Conservation (phyloP, 2,888 invertebrate genomes). For the Eupithecia tripunctaria region DNA sequence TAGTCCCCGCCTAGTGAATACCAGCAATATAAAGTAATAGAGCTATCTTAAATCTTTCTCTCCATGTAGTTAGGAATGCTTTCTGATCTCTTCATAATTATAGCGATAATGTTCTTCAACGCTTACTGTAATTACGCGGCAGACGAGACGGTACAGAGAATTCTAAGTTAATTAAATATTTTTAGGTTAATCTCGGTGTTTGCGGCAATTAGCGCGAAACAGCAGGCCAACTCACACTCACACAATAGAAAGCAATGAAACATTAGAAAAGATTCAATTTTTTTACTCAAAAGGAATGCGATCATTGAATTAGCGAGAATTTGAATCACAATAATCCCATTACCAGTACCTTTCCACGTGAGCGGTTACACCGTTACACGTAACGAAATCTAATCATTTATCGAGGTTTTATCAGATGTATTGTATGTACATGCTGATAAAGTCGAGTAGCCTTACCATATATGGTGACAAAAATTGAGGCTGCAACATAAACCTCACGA, state of each 20-base stretch:
- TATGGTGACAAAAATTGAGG: conserved; percentile 88
- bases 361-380: conserved; percentile 49
- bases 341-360: conserved; percentile 46
- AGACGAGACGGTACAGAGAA: conserved; percentile 49
- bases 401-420: conserved; percentile 71
- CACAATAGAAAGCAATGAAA: conserved; percentile 64
- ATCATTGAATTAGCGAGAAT: conserved; percentile 40
- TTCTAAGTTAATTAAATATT: conserved; percentile 65
- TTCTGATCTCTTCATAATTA: conserved; percentile 62
- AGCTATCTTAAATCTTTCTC: conserved; percentile 47
- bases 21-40: conserved; percentile 40
- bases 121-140: conserved; percentile 51
- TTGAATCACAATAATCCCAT: conserved; percentile 26
- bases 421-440: conserved; percentile 55
- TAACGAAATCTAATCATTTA: conserved; percentile 56
- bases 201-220: conserved; percentile 64
- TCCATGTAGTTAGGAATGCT: conserved; percentile 53
- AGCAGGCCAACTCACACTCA: conserved; percentile 60
- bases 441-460: conserved; percentile 86
- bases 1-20: not conserved
- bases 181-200: conserved; percentile 66
- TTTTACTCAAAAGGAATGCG: conserved; percentile 43
- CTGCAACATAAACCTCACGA: conserved; percentile 85
- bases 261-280: conserved; percentile 55
- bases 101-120: conserved; percentile 55